phyloP scores from a whole-genome alignment of 2,113 vertebrate species.

The Cricetomys ansorgei region DNA sequence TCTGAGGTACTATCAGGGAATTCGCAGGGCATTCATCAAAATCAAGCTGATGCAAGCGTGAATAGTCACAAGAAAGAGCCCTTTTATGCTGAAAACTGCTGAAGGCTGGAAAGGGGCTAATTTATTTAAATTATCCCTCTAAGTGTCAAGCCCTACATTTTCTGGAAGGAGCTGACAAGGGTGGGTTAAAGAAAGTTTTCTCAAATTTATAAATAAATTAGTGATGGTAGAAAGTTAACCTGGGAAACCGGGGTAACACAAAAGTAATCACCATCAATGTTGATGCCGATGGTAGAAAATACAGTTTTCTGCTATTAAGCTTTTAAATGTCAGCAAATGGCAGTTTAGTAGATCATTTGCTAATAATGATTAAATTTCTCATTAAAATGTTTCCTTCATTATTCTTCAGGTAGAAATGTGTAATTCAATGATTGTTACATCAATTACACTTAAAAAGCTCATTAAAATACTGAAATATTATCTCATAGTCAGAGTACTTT shows the following conservation, averaged over 20 bases:
- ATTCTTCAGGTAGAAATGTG: constrained; percentile 92
- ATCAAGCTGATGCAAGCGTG: constrained; percentile 87
- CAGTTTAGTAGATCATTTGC: constrained; percentile 90
- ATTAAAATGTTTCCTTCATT: constrained; percentile 92
- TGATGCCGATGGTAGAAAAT: constrained; percentile 82
- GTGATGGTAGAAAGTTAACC: constrained; percentile 72
- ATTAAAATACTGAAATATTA: constrained; percentile 93
- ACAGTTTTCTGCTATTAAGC: constrained; percentile 85
- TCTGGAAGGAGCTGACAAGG: constrained; percentile 83
- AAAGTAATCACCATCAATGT: constrained; percentile 74
- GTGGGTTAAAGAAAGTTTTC: constrained; percentile 82
- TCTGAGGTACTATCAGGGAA: constrained; percentile 82
- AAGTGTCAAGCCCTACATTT: constrained; percentile 85
- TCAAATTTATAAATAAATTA: constrained; percentile 85
- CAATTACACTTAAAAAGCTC: constrained; percentile 93
- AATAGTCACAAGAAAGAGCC: constrained; percentile 83
- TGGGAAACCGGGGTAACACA: constrained; percentile 73
- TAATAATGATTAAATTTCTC: constrained; percentile 93
- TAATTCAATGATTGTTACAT: constrained; percentile 92
- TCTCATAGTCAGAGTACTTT: constrained; percentile 88
- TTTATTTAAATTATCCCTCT: constrained; percentile 88
- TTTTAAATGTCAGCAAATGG: constrained; percentile 91
- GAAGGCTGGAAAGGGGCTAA: constrained; percentile 86
- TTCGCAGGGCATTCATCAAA: constrained; percentile 86
- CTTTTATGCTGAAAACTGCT: constrained; percentile 86